Conservation (phyloP, 2,888 invertebrate genomes). For the Tenthredo distinguenda region DNA sequence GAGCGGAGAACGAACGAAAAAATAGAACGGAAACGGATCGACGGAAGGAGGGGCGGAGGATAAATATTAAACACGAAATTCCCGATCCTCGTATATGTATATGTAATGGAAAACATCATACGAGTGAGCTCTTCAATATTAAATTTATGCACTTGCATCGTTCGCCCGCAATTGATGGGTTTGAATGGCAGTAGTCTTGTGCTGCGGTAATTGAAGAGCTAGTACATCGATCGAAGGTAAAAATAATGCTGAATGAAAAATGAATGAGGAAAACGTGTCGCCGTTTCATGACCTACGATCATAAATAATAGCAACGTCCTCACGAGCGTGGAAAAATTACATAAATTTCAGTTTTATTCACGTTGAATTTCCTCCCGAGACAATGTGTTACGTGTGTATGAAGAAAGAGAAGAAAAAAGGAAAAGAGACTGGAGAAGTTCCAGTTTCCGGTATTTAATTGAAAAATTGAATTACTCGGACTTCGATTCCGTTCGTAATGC, state of each 20-base stretch:
- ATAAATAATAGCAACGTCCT: background rate
- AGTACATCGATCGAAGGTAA: background rate
- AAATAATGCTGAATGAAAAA: background rate
- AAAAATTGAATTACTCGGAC: background rate
- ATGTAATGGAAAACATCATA: background rate
- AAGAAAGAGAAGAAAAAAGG: too few relatives aligned
- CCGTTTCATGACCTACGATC: background rate
- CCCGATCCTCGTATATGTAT: background rate
- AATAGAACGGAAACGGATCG: background rate
- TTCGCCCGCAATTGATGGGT: background rate
- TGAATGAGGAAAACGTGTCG: background rate
- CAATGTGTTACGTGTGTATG: background rate
- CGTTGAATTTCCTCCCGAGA: background rate
- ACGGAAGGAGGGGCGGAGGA: background rate
- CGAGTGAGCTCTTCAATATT: background rate
- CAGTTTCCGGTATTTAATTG: background rate
- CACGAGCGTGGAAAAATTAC: background rate
- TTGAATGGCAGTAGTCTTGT: background rate
- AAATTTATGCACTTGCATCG: slow-evolving; percentile 14
- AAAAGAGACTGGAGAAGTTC: background rate
- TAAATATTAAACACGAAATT: background rate
- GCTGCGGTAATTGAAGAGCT: background rate
- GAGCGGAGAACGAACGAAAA: background rate
- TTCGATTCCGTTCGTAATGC: background rate
- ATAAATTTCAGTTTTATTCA: background rate